Evolutionary conservation across 2,888 invertebrate species (phyloP).

Genomic region (Microctonus hyperodae): DNA sequence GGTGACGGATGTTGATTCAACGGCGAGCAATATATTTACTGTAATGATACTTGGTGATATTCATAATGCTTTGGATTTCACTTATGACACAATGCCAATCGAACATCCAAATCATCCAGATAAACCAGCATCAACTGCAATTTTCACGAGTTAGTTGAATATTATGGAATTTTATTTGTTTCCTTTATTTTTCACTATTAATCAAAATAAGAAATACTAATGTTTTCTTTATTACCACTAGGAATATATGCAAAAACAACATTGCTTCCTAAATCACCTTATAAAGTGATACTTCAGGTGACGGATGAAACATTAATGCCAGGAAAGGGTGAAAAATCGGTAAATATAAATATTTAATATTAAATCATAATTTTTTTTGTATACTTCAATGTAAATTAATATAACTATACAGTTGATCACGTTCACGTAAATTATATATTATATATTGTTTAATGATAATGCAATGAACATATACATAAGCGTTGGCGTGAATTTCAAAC

Average conservation of each 20-base stretch:
- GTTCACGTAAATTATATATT: neutral
- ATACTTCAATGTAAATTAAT: neutral
- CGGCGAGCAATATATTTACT: conserved; percentile 61
- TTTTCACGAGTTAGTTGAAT: conserved; percentile 53
- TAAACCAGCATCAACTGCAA: conserved; percentile 49
- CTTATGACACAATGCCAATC: conserved; percentile 54
- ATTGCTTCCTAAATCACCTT: conserved; percentile 61
- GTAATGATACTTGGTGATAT: conserved; percentile 59
- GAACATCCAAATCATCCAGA: conserved; percentile 50
- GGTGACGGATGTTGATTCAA: conserved; percentile 62
- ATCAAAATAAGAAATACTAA: neutral
- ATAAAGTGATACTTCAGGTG: conserved; percentile 66
- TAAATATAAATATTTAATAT: conserved; percentile 50
- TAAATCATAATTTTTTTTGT: too few species aligned
- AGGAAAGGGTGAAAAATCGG: conserved; percentile 61
- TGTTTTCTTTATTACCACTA: conserved; percentile 33
- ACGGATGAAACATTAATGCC: conserved; percentile 65
- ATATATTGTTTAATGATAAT: neutral
- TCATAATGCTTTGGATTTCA: conserved; percentile 58
- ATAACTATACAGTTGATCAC: neutral
- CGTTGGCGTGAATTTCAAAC: neutral
- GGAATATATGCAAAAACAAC: conserved; percentile 55
- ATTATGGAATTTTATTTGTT: neutral
- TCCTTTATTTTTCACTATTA: neutral
- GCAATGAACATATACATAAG: too few species aligned